Percentiles rank a stretch among this genome's conserved stretches.
Evolutionary conservation across 2,113 vertebrate species (phyloP).

Genomic region (Ginglymostoma cirratum): DNA sequence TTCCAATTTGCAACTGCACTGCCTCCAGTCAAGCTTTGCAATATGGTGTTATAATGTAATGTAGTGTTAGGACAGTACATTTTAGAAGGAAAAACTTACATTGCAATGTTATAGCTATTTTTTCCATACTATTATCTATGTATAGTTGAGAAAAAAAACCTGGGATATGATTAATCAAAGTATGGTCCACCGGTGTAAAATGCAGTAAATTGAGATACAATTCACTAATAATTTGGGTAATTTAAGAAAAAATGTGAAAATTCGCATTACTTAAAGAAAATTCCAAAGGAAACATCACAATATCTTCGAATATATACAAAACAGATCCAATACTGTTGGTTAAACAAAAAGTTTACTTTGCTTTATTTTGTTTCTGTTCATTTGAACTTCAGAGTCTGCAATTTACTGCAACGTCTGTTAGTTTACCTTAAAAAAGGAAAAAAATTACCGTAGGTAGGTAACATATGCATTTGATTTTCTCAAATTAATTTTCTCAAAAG

Average conservation of each 20-base stretch:
- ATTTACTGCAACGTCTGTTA: background rate
- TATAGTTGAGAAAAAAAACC: background rate
- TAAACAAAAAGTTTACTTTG: background rate
- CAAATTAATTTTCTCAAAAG: conserved; percentile 36
- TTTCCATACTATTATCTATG: background rate
- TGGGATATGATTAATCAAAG: background rate
- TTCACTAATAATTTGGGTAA: background rate
- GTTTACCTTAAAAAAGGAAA: background rate
- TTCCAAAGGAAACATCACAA: background rate
- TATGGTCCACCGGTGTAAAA: background rate
- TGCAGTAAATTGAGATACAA: background rate
- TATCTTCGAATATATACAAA: background rate
- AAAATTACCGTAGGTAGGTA: background rate
- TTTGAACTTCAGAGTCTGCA: conserved; percentile 8
- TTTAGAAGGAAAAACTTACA: background rate
- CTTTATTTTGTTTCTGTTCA: background rate
- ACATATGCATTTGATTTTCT: conserved; percentile 31
- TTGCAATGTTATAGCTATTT: background rate
- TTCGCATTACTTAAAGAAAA: background rate
- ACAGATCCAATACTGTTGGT: background rate
- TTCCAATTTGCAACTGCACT: conserved; percentile 18
- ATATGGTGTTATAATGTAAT: background rate
- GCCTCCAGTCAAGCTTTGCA: background rate
- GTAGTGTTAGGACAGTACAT: background rate
- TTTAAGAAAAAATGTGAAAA: background rate